phyloP scores from a whole-genome alignment of 2,113 vertebrate genomes.

The Mustelus asterias region DNA sequence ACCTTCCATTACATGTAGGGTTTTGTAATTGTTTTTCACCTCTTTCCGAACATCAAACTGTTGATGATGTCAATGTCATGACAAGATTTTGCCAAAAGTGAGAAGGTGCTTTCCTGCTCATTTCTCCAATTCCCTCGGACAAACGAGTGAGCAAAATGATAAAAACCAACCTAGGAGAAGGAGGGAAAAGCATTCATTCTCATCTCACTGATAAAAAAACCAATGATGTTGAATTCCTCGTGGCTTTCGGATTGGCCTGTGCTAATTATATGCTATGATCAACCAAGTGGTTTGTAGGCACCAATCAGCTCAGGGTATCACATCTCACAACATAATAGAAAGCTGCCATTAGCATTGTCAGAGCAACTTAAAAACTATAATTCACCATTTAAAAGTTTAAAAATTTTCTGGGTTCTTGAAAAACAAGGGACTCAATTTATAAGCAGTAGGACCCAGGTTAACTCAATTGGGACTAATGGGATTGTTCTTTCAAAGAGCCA shows the following conservation, averaged over 20 bases:
- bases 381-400: background rate
- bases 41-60: slow-evolving; percentile 66
- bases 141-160: slow-evolving; percentile 75
- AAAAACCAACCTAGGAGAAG: slow-evolving; percentile 61
- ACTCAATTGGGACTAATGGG: background rate
- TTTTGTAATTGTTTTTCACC: slow-evolving; percentile 46
- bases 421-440: background rate
- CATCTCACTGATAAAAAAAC: background rate
- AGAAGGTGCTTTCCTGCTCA: slow-evolving; percentile 66
- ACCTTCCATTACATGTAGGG: background rate
- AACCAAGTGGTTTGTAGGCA: background rate
- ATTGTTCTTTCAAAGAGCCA: background rate
- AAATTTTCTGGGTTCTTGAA: background rate
- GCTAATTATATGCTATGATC: background rate
- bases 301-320: background rate
- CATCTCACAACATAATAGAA: background rate
- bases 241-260: background rate
- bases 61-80: slow-evolving; percentile 73
- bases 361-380: background rate
- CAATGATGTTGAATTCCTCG: too few species aligned
- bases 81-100: slow-evolving; percentile 71
- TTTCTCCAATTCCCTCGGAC: slow-evolving; percentile 77
- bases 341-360: background rate
- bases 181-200: slow-evolving; percentile 6
- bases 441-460: background rate